A percentile compares a stretch with the other conserved stretches of the same genome.
Conservation (phyloP, 2,888 invertebrate genomes). For the Apamea crenata region DNA sequence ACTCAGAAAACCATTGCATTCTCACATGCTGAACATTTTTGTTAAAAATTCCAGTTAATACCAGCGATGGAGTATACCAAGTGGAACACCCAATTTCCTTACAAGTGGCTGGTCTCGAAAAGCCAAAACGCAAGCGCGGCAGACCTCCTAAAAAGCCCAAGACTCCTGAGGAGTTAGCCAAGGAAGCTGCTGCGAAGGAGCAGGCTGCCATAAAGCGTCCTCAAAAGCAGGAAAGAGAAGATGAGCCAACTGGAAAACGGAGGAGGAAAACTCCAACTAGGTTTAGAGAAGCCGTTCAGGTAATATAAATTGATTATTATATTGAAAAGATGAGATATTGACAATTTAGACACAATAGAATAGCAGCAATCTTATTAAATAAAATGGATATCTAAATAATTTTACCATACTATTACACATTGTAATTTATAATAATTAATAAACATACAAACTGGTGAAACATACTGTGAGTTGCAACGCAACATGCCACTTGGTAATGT, state of each 20-base stretch:
- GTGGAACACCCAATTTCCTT: constrained; percentile 92
- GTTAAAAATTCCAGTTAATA: constrained; percentile 85
- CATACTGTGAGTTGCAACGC: not conserved
- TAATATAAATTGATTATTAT: constrained; percentile 66
- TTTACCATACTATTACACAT: not conserved
- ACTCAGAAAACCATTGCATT: not conserved
- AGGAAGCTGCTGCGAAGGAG: constrained; percentile 73
- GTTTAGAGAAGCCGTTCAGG: constrained; percentile 91
- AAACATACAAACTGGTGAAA: not conserved
- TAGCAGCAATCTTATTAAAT: not conserved
- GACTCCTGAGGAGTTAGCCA: constrained; percentile 79
- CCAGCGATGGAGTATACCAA: constrained; percentile 91
- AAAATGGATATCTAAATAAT: not conserved
- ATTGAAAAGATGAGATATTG: not conserved
- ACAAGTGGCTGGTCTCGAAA: constrained; percentile 92
- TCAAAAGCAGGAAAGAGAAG: constrained; percentile 71
- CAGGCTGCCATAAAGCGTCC: constrained; percentile 68
- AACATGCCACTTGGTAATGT: not conserved
- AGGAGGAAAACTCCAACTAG: constrained; percentile 92
- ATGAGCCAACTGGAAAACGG: constrained; percentile 90
- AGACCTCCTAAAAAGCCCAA: constrained; percentile 92
- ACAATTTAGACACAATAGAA: not conserved
- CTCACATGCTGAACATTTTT: not conserved
- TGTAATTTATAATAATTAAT: not conserved
- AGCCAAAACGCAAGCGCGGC: constrained; percentile 92